These are phyloP conservation scores for Torymus texanus DNA, from an alignment of 2,888 invertebrate genomes.

Conservation along the genomic window DNA sequence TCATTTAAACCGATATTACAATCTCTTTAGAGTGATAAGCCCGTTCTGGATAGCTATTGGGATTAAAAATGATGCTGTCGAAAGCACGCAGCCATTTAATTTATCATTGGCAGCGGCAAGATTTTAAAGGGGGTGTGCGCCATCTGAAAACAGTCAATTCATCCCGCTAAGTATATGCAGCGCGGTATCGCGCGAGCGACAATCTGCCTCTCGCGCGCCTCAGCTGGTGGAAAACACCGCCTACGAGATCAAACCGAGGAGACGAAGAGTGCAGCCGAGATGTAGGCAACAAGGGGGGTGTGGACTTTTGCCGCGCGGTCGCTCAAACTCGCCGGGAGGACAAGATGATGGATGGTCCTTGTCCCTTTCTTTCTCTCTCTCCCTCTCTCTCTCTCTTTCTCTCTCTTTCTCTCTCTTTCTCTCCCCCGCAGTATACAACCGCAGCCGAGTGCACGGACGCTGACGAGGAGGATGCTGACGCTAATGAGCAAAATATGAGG, in stretches of 20 bases:
- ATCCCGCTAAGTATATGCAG: neutral
- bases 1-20: too few relatives aligned
- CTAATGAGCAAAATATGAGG: constrained; percentile 76
- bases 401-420: constrained; percentile 64
- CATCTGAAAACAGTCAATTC: constrained; percentile 16
- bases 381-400: constrained; percentile 60
- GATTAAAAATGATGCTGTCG: constrained; percentile 22
- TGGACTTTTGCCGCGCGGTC: constrained; percentile 47
- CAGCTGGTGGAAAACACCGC: constrained; percentile 29
- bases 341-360: constrained; percentile 73
- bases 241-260: constrained; percentile 56
- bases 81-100: neutral
- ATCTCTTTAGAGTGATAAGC: too few relatives aligned
- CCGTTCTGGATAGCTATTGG: neutral
- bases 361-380: constrained; percentile 65
- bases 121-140: neutral
- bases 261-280: constrained; percentile 33
- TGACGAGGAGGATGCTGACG: constrained; percentile 70
- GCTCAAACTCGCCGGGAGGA: constrained; percentile 63
- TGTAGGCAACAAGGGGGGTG: constrained; percentile 60
- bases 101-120: neutral
- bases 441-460: constrained; percentile 67
- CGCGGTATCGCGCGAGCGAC: constrained; percentile 11
- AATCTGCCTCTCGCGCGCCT: constrained; percentile 53
- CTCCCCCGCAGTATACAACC: constrained; percentile 53